A percentile compares a stretch with the other conserved stretches of the same genome.
These are phyloP conservation scores for Laterallus jamaicensis DNA, from an alignment of 2,113 vertebrate species.

Conservation along the genomic window DNA sequence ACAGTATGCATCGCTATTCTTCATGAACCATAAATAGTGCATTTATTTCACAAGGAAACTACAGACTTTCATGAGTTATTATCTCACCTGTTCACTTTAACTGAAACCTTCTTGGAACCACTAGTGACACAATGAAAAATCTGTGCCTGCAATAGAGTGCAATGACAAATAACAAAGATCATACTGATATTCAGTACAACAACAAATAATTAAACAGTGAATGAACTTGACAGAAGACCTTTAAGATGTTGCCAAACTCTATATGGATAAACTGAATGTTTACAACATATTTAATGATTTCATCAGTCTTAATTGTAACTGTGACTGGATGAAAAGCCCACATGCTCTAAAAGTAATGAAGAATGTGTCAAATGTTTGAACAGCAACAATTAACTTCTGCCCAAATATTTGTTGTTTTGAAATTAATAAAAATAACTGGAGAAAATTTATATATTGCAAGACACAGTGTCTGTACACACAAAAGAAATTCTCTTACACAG, in stretches of 20 bases:
- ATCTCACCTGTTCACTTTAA: conserved; percentile 11
- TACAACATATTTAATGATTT: conserved; percentile 80
- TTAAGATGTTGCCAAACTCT: conserved; percentile 79
- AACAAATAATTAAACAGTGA: conserved; percentile 78
- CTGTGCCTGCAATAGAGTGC: not conserved
- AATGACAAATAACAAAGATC: conserved; percentile 67
- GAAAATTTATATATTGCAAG: conserved; percentile 46
- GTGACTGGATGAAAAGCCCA: conserved; percentile 62
- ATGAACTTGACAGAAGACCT: conserved; percentile 82
- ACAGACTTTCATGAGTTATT: not conserved
- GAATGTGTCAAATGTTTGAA: conserved; percentile 72
- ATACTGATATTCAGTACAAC: conserved; percentile 66
- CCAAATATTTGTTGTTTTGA: conserved; percentile 69
- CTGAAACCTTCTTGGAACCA: conserved; percentile 7
- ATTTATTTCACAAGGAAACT: not conserved
- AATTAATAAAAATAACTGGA: conserved; percentile 69
- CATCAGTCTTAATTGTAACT: conserved; percentile 82
- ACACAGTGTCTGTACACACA: not conserved
- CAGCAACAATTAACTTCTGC: conserved; percentile 69
- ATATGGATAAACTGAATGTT: conserved; percentile 80
- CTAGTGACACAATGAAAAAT: conserved; percentile 21
- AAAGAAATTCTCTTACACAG: not conserved
- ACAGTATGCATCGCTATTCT: not conserved
- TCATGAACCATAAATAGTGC: not conserved
- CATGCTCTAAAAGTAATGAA: conserved; percentile 71